These are phyloP conservation scores for Theristicus caerulescens DNA, from an alignment of 2,113 vertebrate genomes.

Conservation along the genomic window DNA sequence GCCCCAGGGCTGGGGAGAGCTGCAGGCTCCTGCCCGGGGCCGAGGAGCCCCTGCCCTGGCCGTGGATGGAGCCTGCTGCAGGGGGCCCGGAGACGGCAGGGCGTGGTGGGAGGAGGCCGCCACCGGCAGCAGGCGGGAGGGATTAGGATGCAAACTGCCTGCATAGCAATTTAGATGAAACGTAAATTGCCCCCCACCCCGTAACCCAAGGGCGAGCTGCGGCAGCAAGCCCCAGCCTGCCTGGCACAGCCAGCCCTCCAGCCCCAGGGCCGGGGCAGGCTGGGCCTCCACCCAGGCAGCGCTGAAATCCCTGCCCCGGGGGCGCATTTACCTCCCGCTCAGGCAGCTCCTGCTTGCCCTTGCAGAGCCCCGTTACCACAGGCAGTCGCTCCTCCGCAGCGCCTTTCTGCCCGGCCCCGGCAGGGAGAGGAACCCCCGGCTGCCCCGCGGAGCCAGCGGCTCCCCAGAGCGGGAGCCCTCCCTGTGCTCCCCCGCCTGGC, in stretches of 20 bases:
- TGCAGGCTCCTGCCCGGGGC: not conserved
- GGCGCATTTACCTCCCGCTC: not conserved
- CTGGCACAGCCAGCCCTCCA: not conserved
- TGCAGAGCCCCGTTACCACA: not conserved
- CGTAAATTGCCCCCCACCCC: not conserved
- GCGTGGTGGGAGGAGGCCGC: not conserved
- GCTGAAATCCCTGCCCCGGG: not conserved
- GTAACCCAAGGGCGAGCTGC: not conserved
- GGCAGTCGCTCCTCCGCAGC: not conserved
- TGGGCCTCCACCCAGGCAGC: not conserved
- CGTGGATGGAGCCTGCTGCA: not conserved
- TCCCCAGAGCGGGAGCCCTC: not conserved
- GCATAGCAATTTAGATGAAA: not conserved
- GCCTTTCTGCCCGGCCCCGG: not conserved
- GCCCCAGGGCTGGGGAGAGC: not conserved
- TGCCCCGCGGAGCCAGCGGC: not conserved
- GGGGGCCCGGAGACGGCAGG: not conserved
- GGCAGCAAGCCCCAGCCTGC: slow-evolving; percentile 8
- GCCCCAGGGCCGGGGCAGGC: not conserved
- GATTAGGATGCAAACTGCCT: not conserved
- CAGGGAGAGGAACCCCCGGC: not conserved
- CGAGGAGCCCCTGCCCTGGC: not conserved
- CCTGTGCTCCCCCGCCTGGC: not conserved
- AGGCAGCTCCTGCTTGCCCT: not conserved
- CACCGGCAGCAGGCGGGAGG: not conserved